A percentile compares a stretch with the other conserved stretches of the same genome.
phyloP scores from a whole-genome alignment of 1,140 invertebrate species.

The Drosophila kepulauana region DNA sequence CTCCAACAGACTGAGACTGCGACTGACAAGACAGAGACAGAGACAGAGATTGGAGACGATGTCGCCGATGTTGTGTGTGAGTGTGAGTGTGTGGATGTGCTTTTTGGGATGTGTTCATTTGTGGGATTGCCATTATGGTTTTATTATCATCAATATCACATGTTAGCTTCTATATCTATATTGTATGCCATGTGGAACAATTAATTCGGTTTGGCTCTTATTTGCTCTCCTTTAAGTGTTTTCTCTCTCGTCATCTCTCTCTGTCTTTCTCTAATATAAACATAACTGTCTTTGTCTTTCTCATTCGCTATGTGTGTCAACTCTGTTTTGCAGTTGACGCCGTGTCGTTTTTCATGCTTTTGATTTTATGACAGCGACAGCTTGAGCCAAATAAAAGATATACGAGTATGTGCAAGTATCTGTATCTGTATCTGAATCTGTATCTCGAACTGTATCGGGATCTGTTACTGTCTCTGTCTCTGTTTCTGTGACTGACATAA shows the following conservation, averaged over 20 bases:
- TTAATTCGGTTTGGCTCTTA: constrained; percentile 72
- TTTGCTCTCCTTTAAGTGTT: constrained; percentile 74
- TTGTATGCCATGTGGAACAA: constrained; percentile 68
- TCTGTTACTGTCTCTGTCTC: neutral
- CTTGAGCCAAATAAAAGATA: constrained; percentile 69
- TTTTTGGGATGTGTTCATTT: constrained; percentile 41
- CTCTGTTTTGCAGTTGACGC: constrained; percentile 29
- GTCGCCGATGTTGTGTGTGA: neutral
- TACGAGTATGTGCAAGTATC: constrained; percentile 25
- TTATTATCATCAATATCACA: constrained; percentile 80
- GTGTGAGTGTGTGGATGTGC: constrained; percentile 9
- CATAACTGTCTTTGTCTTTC: constrained; percentile 20
- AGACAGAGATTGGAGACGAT: neutral
- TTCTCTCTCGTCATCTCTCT: constrained; percentile 32
- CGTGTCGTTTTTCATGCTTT: constrained; percentile 68
- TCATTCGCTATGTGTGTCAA: constrained; percentile 28
- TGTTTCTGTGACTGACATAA: constrained; percentile 40
- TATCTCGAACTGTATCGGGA: neutral
- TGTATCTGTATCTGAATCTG: neutral
- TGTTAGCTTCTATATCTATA: constrained; percentile 50
- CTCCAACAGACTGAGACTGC: constrained; percentile 16
- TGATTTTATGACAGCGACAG: constrained; percentile 79
- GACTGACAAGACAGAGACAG: neutral
- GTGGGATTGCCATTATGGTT: constrained; percentile 68
- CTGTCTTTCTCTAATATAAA: constrained; percentile 5